These are phyloP conservation scores for Chondrilla cf. caribensis DNA, from an alignment of 37 sponge, comb jelly and placozoan species.

Conservation along the genomic window DNA sequence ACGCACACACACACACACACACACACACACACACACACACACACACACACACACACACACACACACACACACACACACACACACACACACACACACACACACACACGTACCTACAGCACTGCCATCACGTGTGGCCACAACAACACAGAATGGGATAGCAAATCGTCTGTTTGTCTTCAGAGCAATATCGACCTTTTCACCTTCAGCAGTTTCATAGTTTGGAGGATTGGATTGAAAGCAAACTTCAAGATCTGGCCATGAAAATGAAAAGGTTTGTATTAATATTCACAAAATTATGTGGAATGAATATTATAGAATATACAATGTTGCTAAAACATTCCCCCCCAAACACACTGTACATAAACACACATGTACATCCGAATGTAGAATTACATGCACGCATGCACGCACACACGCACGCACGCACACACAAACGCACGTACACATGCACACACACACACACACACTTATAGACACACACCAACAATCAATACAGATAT, in stretches of 20 bases:
- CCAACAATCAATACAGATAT: background rate
- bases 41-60: constrained; percentile 43
- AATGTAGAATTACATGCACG: background rate
- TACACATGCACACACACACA: constrained; percentile 10
- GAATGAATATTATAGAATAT: too few species aligned
- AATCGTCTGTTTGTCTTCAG: too few species aligned
- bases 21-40: constrained; percentile 46
- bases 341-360: constrained; percentile 9
- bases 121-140: background rate
- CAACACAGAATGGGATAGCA: background rate
- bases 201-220: background rate
- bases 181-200: background rate
- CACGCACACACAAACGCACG: background rate
- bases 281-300: too few species aligned
- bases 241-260: too few species aligned
- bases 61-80: constrained; percentile 25
- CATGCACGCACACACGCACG: background rate
- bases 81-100: constrained; percentile 31
- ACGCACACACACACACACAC: constrained; percentile 40
- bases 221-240: too few species aligned
- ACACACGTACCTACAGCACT: background rate
- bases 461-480: background rate
- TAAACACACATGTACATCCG: background rate
- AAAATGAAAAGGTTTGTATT: too few species aligned
- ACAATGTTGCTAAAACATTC: too few species aligned